These are phyloP conservation scores for Parazoanthus darwini DNA, from an alignment of 92 coral and sea anemone genomes.

Conservation along the genomic window DNA sequence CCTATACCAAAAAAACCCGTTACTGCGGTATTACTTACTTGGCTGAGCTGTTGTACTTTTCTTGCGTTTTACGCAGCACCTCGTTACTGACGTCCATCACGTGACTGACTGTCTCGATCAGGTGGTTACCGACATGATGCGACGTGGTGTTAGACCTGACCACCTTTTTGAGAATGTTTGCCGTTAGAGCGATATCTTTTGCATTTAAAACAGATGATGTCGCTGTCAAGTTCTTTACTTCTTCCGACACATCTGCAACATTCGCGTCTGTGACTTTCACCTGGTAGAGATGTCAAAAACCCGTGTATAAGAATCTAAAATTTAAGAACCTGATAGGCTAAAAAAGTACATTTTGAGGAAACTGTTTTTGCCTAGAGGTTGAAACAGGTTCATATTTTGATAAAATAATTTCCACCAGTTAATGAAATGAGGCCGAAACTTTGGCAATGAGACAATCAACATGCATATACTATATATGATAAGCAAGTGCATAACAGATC, in stretches of 20 bases:
- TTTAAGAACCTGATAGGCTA: too few relatives aligned
- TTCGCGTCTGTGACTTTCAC: slow-evolving; percentile 81
- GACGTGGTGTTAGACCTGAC: slow-evolving; percentile 81
- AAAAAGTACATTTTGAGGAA: too few relatives aligned
- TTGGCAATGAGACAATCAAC: too few relatives aligned
- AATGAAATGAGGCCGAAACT: too few relatives aligned
- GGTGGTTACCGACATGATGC: slow-evolving; percentile 78
- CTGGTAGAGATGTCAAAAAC: slow-evolving; percentile 34
- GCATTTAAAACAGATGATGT: slow-evolving; percentile 58
- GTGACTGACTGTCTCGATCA: slow-evolving; percentile 87
- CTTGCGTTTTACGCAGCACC: slow-evolving; percentile 70
- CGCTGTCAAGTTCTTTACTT: slow-evolving; percentile 81
- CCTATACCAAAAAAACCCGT: not conserved
- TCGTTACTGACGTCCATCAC: slow-evolving; percentile 82
- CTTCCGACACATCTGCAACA: slow-evolving; percentile 73
- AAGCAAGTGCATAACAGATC: too few relatives aligned
- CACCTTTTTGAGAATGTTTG: slow-evolving; percentile 80
- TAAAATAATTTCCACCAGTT: too few relatives aligned
- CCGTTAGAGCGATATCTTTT: slow-evolving; percentile 82
- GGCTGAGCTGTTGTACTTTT: slow-evolving; percentile 74
- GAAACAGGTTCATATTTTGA: too few relatives aligned
- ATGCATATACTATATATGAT: too few relatives aligned
- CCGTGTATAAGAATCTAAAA: too few relatives aligned
- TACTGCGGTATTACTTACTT: slow-evolving; percentile 55
- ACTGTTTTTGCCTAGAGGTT: too few relatives aligned